Conservation (phyloP, 2,113 vertebrate genomes). For the Amphilophus citrinellus region DNA sequence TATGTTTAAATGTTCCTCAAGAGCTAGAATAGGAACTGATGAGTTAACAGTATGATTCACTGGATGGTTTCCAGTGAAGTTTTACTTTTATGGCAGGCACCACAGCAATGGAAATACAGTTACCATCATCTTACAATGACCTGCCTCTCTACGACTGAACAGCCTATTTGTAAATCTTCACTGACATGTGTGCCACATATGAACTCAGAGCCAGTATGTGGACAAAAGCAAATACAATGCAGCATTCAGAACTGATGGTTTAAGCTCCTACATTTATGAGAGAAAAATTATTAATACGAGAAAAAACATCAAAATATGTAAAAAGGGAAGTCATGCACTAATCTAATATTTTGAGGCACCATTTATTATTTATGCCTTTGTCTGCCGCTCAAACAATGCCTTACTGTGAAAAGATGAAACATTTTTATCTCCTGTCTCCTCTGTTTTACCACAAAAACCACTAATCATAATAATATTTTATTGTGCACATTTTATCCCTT, state of each 20-base stretch:
- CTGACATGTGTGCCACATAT: not conserved
- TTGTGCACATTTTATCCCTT: not conserved
- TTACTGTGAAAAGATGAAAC: not conserved
- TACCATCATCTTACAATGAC: not conserved
- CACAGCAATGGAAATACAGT: not conserved
- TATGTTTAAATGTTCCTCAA: too few relatives aligned
- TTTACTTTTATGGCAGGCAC: not conserved
- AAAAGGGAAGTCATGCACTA: not conserved
- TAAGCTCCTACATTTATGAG: not conserved
- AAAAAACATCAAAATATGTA: not conserved
- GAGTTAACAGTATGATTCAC: too few relatives aligned
- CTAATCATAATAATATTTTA: not conserved
- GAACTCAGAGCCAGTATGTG: not conserved
- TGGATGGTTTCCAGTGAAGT: not conserved
- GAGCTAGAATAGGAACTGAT: too few relatives aligned
- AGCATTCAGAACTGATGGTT: not conserved
- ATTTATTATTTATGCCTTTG: not conserved
- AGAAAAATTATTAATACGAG: too few relatives aligned
- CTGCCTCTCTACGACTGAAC: not conserved
- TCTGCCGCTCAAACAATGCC: not conserved
- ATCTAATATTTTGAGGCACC: not conserved
- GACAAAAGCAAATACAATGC: not conserved
- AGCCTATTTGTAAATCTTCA: not conserved
- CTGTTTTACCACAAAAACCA: slow-evolving; percentile 17
- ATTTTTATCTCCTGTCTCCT: not conserved